Conservation (phyloP, 2,113 vertebrate genomes). For the Rhinoptilus africanus region DNA sequence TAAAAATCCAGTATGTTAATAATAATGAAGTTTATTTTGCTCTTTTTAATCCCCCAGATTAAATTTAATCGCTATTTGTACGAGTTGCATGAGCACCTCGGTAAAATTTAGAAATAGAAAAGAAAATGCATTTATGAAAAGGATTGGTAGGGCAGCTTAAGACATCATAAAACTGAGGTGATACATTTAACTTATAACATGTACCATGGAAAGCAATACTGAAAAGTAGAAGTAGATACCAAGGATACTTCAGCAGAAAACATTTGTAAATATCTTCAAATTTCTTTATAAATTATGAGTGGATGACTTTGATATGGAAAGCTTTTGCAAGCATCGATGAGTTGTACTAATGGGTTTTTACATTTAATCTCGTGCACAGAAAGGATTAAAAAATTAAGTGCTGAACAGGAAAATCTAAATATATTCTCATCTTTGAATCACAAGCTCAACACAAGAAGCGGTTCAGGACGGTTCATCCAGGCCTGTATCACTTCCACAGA, state of each 20-base stretch:
- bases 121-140: not conserved
- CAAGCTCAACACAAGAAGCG: not conserved
- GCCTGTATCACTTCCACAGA: not conserved
- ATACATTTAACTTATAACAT: not conserved
- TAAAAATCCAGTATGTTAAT: not conserved
- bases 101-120: not conserved
- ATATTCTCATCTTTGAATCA: not conserved
- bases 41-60: not conserved
- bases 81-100: not conserved
- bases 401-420: not conserved
- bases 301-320: not conserved
- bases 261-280: not conserved
- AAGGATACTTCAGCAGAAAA: not conserved
- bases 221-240: not conserved
- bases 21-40: not conserved
- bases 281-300: not conserved
- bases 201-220: not conserved
- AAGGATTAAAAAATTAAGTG: not conserved
- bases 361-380: not conserved
- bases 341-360: not conserved
- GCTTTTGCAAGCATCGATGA: not conserved
- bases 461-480: not conserved
- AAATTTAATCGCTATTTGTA: not conserved
- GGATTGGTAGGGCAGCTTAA: not conserved
- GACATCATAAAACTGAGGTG: not conserved